Conservation (phyloP, 1,140 invertebrate species). For the Sweltsa coloradensis region DNA sequence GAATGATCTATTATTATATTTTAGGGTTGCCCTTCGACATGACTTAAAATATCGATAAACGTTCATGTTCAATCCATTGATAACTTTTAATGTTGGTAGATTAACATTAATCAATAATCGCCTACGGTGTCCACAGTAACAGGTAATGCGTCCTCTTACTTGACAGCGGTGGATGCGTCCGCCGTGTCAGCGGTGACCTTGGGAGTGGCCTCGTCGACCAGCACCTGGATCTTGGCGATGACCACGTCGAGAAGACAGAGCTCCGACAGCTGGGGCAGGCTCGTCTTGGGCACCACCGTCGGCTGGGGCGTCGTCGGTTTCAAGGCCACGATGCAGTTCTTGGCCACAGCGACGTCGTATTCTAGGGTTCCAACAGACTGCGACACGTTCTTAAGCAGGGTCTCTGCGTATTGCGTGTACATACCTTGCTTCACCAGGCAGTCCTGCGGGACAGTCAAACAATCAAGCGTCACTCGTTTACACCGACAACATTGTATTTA, state of each 20-base stretch:
- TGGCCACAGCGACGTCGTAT: conserved; percentile 58
- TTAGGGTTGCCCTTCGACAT: no score
- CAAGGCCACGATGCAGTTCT: conserved; percentile 50
- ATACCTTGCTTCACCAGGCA: conserved; percentile 81
- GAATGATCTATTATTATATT: no score
- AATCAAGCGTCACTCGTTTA: conserved; percentile 23
- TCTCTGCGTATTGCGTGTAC: conserved; percentile 70
- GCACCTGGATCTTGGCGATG: conserved; percentile 54
- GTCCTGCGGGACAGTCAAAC: conserved; percentile 43
- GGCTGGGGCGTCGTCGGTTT: conserved; percentile 34
- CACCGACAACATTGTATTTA: no score
- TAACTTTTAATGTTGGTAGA: no score
- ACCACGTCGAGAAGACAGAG: conserved; percentile 52
- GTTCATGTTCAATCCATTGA: no score
- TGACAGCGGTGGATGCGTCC: no score
- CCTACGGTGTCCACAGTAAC: no score
- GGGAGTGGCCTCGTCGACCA: conserved; percentile 36
- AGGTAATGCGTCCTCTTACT: no score
- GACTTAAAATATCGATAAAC: no score
- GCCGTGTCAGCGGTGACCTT: conserved; percentile 3
- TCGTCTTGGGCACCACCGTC: conserved; percentile 34
- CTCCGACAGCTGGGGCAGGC: conserved; percentile 49
- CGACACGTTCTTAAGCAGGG: conserved; percentile 54
- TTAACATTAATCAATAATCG: no score
- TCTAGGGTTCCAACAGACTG: conserved; percentile 48